Conservation (phyloP, 1,140 invertebrate genomes). For the Gryllus bimaculatus region DNA sequence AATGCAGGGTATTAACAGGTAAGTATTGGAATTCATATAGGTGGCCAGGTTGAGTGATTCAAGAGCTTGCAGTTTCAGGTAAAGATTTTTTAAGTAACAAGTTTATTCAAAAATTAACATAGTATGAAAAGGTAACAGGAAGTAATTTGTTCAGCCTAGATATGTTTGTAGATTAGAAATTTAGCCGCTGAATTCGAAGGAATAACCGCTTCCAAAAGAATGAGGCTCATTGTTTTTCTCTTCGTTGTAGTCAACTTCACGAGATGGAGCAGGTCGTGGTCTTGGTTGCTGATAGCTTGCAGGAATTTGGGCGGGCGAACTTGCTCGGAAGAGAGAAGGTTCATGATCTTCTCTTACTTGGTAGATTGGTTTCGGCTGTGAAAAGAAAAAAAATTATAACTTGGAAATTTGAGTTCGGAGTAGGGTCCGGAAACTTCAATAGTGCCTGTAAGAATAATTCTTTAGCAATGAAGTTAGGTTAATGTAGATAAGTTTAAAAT, state of each 20-base stretch:
- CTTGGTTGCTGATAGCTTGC: neutral
- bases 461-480: too few relatives aligned
- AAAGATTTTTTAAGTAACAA: neutral
- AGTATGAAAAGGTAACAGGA: neutral
- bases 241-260: neutral
- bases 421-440: too few relatives aligned
- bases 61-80: too few relatives aligned
- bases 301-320: neutral
- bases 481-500: too few relatives aligned
- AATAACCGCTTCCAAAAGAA: slow-evolving; percentile 47
- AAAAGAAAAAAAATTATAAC: neutral
- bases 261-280: neutral
- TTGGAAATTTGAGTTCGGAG: neutral
- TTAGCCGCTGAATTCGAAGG: slow-evolving; percentile 39
- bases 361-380: neutral
- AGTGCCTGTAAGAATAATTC: too few relatives aligned
- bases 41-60: too few relatives aligned
- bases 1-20: neutral
- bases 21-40: neutral
- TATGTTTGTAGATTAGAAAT: neutral
- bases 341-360: neutral
- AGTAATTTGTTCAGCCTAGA: neutral
- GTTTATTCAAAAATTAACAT: neutral
- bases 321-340: neutral
- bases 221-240: slow-evolving; percentile 34